Evolutionary conservation across 2,797 vertebrate genomes (phyloP), one percentile per base, ranked within the genome.

Genomic region (Cyclopterus lumpus): DNA sequence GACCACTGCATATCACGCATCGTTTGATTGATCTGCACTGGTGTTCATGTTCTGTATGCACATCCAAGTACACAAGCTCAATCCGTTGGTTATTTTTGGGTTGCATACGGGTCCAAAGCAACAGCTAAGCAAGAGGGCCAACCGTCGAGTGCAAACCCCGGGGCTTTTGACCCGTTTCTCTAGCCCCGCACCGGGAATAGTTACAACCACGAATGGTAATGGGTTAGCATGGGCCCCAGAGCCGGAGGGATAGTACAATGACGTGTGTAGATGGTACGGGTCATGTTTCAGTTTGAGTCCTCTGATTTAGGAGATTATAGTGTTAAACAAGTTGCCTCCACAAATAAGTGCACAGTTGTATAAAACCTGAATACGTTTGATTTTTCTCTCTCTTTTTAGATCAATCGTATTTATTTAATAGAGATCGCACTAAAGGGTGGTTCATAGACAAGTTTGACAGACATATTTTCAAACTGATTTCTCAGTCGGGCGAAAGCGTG

Each of bases 311-410:
- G n/a, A 34, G 34, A 66, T 63, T 46, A 36, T 14, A 54, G 16
- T 18, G 26, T 46, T 44, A 6, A 30, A 28, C 8, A 30, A 16
- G 5, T 34, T 24, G 46, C 60, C 42, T 69, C 14, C 28, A 64
- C 30, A 66, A 44, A 54, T 22, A 54, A 71, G 67, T 48, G 40
- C 60, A 67, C 40, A 71, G 67, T 71, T 57, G 60, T 36, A 26
- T 46, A 59, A 59, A 44, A 73, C 3, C 0, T 16, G 36, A 36
- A 53, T 18, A 26, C 34, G 6, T 14, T 2, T 18, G 18, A 8
- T 8, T 61, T 20, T 22, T 22, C 8, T 5, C 15, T 40, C 26
- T 61, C 6, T 24, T 42, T 44, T 34, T 36, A 15, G 38, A 46
- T 46, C 36, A 26, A 10, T 53, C 22, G 26, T 54, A 46, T 5